phyloP scores from a whole-genome alignment of 2,113 vertebrate species.

The Riparia riparia region DNA sequence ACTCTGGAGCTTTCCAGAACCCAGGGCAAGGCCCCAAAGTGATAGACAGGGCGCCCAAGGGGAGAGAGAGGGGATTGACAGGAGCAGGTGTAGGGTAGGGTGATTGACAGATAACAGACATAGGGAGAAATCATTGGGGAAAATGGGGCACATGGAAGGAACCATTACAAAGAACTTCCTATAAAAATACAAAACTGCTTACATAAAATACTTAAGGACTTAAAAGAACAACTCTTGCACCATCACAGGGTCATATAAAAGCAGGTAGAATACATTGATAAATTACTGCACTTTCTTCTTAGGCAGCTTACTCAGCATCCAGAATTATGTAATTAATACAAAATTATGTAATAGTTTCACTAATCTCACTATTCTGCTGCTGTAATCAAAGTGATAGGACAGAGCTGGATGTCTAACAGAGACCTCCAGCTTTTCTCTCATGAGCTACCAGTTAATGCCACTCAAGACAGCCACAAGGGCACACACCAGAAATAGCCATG shows the following conservation, averaged over 20 bases:
- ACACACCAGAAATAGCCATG: background rate
- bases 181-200: too few species aligned
- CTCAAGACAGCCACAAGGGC: background rate
- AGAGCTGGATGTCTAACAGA: background rate
- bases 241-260: background rate
- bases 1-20: too few species aligned
- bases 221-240: too few species aligned
- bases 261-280: background rate
- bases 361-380: background rate
- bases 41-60: too few species aligned
- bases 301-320: background rate
- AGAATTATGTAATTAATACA: background rate
- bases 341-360: background rate
- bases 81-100: too few species aligned
- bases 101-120: too few species aligned
- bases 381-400: background rate
- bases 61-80: too few species aligned
- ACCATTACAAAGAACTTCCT: too few species aligned
- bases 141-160: too few species aligned
- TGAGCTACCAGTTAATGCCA: background rate
- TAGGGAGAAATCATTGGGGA: too few species aligned
- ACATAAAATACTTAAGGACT: too few species aligned
- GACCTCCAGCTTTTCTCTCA: background rate
- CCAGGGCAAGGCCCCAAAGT: too few species aligned
- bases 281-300: background rate